phyloP scores from a whole-genome alignment of 2,113 vertebrate genomes.

The Corydoras sp. region DNA sequence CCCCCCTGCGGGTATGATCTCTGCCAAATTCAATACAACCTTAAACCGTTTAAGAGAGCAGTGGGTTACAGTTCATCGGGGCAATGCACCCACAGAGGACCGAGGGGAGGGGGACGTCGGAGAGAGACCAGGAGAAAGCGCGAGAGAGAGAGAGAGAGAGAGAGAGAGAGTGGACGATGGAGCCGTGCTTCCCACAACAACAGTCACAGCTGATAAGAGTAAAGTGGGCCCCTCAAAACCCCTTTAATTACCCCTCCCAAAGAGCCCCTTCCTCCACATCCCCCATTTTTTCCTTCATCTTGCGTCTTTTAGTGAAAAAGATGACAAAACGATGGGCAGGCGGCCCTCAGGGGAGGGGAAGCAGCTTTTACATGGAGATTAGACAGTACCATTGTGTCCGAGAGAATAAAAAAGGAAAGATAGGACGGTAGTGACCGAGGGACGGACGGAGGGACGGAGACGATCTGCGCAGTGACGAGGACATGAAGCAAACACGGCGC shows the following conservation, averaged over 20 bases:
- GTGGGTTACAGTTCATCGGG: slow-evolving; percentile 29
- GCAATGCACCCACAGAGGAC: slow-evolving; percentile 17
- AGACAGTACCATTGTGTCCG: slow-evolving; percentile 89
- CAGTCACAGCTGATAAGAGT: slow-evolving; percentile 88
- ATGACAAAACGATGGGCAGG: slow-evolving; percentile 95
- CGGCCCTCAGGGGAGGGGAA: slow-evolving; percentile 92
- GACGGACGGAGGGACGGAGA: slow-evolving; percentile 30
- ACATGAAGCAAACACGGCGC: neutral
- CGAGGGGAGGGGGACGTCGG: neutral
- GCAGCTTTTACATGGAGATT: slow-evolving; percentile 99
- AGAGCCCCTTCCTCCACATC: slow-evolving; percentile 69
- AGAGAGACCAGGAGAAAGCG: neutral
- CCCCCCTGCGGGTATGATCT: slow-evolving; percentile 73
- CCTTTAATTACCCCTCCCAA: slow-evolving; percentile 53
- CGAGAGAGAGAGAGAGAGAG: slow-evolving; percentile 39
- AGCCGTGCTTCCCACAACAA: slow-evolving; percentile 71
- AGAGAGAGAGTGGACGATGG: slow-evolving; percentile 63
- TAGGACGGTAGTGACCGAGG: slow-evolving; percentile 6
- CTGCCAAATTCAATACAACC: slow-evolving; percentile 35
- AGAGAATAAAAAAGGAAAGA: slow-evolving; percentile 61
- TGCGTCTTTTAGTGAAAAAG: slow-evolving; percentile 60
- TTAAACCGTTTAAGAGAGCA: slow-evolving; percentile 39
- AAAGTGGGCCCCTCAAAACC: slow-evolving; percentile 51
- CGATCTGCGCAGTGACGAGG: slow-evolving; percentile 12
- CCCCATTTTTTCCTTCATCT: slow-evolving; percentile 23